phyloP scores from a whole-genome alignment of 2,797 vertebrate species.

The Semaprochilodus insignis region DNA sequence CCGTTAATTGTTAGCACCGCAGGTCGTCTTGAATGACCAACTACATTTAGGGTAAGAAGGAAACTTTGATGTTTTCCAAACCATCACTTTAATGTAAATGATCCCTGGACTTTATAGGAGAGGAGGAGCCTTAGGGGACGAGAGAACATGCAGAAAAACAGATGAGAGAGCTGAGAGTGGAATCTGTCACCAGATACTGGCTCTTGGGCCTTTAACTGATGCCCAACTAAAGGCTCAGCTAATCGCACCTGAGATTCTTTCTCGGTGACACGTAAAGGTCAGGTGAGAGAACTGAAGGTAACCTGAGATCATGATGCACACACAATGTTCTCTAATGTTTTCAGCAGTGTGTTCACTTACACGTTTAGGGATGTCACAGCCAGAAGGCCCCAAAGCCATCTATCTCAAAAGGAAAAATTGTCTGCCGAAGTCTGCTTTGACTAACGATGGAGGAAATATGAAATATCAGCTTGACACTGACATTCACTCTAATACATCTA shows the following conservation, averaged over 20 bases:
- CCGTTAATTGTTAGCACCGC: no score
- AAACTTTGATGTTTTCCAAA: neutral
- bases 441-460: neutral
- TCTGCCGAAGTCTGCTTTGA: neutral
- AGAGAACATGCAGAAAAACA: conserved; percentile 8
- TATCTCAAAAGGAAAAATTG: neutral
- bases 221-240: conserved; percentile 62
- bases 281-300: conserved; percentile 36
- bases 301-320: conserved; percentile 21
- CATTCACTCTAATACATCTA: neutral
- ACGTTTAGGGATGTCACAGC: neutral
- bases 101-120: conserved; percentile 5
- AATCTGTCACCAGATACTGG: conserved; percentile 67
- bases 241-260: conserved; percentile 65
- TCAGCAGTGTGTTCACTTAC: conserved; percentile 10
- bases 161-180: conserved; percentile 62
- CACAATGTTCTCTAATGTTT: conserved; percentile 20
- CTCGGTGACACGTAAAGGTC: conserved; percentile 57
- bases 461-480: neutral
- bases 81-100: neutral
- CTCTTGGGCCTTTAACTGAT: conserved; percentile 36
- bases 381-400: no score
- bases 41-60: neutral
- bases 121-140: conserved; percentile 35
- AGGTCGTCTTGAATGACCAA: neutral